Percentiles rank a stretch among this genome's conserved stretches.
Evolutionary conservation across 2,797 vertebrate species (phyloP).

Genomic region (Argya squamiceps): DNA sequence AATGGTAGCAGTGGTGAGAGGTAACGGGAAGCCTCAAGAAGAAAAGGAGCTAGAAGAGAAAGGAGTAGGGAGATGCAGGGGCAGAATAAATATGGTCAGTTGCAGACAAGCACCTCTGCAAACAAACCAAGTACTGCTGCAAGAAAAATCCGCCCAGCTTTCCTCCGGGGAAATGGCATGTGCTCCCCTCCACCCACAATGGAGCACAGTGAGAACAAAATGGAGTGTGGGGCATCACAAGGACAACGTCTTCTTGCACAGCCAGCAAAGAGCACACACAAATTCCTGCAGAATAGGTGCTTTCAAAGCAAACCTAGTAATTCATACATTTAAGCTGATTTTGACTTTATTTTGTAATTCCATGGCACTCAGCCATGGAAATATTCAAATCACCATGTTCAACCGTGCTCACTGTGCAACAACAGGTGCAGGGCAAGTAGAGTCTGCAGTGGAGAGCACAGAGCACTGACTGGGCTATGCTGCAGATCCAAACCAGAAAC

Average conservation of each 20-base stretch:
- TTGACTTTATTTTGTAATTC: not conserved
- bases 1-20: not conserved
- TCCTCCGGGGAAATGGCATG: not conserved
- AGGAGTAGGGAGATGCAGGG: not conserved
- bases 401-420: not conserved
- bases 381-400: not conserved
- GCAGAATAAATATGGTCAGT: not conserved
- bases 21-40: not conserved
- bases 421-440: not conserved
- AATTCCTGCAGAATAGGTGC: not conserved
- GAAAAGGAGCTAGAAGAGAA: not conserved
- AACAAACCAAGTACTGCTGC: not conserved
- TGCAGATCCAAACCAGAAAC: not conserved
- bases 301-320: not conserved
- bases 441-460: not conserved
- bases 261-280: not conserved
- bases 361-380: not conserved
- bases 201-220: not conserved
- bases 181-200: fast-evolving
- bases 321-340: not conserved
- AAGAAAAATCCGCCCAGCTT: not conserved
- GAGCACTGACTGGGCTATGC: not conserved
- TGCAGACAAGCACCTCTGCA: not conserved
- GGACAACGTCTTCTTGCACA: not conserved
- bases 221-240: not conserved